Evolutionary conservation across 2,888 invertebrate species (phyloP).

Genomic region (Yponomeuta evonymella): DNA sequence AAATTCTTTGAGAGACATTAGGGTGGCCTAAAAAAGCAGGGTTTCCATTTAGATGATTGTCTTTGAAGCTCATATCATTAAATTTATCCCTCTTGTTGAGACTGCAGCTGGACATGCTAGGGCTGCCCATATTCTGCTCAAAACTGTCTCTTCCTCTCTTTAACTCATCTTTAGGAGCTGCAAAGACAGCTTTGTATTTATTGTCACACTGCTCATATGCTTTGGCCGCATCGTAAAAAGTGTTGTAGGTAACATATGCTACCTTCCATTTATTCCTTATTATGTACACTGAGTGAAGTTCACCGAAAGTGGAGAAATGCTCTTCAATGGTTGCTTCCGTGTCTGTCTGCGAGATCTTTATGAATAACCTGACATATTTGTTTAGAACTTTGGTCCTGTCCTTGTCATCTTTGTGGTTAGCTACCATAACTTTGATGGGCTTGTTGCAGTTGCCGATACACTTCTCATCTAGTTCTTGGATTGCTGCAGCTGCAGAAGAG

Average conservation of each 20-base stretch:
- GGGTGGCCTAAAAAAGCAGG: constrained; percentile 23
- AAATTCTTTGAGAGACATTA: constrained; percentile 78
- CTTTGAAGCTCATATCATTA: constrained; percentile 24
- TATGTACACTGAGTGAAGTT: constrained; percentile 85
- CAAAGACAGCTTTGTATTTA: constrained; percentile 92
- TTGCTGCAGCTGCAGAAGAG: constrained; percentile 91
- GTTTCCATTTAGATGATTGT: neutral
- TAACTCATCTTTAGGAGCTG: constrained; percentile 83
- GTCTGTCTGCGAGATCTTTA: constrained; percentile 87
- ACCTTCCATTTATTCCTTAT: constrained; percentile 87
- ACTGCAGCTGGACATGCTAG: neutral
- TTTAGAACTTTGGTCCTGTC: constrained; percentile 41
- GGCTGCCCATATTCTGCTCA: constrained; percentile 22
- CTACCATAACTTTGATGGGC: constrained; percentile 93
- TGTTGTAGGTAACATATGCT: constrained; percentile 89
- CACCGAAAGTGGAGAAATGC: constrained; percentile 92
- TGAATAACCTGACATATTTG: constrained; percentile 84
- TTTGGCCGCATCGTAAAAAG: constrained; percentile 88
- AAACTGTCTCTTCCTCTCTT: constrained; percentile 51
- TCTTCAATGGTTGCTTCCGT: constrained; percentile 84
- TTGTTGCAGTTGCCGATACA: constrained; percentile 79
- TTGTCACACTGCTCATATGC: constrained; percentile 93
- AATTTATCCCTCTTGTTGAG: neutral
- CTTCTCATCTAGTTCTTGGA: constrained; percentile 90
- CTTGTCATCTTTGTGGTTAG: constrained; percentile 71